Evolutionary conservation across 1,140 invertebrate species (phyloP).

Genomic region (Procambarus virginalis): DNA sequence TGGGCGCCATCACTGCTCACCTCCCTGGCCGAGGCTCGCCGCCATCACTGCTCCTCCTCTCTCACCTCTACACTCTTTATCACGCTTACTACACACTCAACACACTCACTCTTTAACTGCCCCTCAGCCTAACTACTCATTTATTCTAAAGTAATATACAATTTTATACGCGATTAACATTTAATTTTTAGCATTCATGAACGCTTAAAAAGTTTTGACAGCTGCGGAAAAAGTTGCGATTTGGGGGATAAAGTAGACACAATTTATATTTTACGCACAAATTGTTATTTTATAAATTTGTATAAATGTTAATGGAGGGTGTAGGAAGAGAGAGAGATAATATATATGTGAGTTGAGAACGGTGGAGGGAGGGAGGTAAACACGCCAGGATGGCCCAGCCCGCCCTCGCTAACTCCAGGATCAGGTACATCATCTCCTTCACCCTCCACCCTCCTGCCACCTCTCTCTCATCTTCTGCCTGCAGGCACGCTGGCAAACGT

Average conservation of each 20-base stretch:
- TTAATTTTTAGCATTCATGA: neutral
- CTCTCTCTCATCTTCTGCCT: too few species aligned
- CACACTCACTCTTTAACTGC: too few species aligned
- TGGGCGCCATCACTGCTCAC: conserved; percentile 26
- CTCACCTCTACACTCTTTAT: neutral
- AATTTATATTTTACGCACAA: too few species aligned
- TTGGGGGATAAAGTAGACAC: too few species aligned
- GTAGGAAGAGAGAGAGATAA: too few species aligned
- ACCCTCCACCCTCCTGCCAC: too few species aligned
- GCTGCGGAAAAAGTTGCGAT: neutral
- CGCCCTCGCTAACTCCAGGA: neutral
- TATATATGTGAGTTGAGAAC: too few species aligned
- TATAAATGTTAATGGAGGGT: too few species aligned
- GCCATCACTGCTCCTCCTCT: neutral
- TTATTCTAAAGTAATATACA: neutral
- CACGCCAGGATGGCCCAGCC: neutral
- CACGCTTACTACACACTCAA: too few species aligned
- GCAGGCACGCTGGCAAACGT: too few species aligned
- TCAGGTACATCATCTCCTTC: neutral
- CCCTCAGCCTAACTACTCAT: neutral
- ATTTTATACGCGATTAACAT: neutral
- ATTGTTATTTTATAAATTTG: too few species aligned
- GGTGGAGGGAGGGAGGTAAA: neutral
- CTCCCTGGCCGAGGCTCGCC: neutral
- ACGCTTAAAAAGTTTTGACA: neutral